Base-by-base conservation (phyloP, 2,113 vertebrate species). In the Stictonetta naevosa region DNA sequence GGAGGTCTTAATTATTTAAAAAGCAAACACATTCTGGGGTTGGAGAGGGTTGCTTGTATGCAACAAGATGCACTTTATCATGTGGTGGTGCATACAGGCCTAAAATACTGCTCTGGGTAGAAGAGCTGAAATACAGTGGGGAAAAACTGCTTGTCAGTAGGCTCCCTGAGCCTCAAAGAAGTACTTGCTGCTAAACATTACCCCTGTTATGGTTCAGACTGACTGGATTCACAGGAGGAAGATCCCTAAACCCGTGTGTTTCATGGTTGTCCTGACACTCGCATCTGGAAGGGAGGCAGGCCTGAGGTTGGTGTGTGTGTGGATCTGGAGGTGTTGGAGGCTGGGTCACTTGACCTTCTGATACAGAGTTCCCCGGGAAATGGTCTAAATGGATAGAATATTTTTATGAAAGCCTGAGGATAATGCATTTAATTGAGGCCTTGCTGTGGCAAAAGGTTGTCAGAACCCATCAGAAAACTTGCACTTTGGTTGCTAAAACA, bases 281-380 rank as follows among this genome's bases (percentile, higher is more conserved):
- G 13, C 0, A 1, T 8, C 1, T 48, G 50, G 36, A 19, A 71
- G 36, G n/a, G 26, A 64, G 36, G 4, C 2, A 25, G 62, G 29
- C 4, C 2, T 3, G 42, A 67, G 10, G 10, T 34, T 40, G 34
- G 1, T 23, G 25, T 22, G 9, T 26, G 38, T 38, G 40, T 59
- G 66, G 56, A 6, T 50, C 46, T 26, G 46, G 44, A 75, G 66
- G 29, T 28, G 60, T 3, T 66, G 48, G 68, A 33, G 2, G 0
- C 22, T 23, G 36, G 42, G 72, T 72, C 71, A 18, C 50, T 19
- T 66, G 72, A 40, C 36, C 13, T 38, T 3, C 29, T 83, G 33
- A 29, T 4, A 29, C 8, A 12, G 8, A 3, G 5, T 48, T 85
- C 66, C 63, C 0, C 0, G 19, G 10, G 5, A 72, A 52, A 28